Conservation (phyloP, 1,140 invertebrate genomes). For the Hesperophylax magnus region DNA sequence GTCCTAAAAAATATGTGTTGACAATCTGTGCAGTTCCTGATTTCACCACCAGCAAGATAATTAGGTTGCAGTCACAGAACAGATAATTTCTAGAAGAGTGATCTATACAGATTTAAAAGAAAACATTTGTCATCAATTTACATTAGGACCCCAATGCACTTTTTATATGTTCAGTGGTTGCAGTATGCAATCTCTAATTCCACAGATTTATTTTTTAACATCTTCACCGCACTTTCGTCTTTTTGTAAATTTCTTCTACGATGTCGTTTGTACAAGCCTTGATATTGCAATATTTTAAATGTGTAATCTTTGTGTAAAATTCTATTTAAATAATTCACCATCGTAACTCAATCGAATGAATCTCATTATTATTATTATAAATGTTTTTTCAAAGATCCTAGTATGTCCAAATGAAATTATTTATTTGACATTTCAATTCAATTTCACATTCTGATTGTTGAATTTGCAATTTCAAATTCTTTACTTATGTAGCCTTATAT, state of each 20-base stretch:
- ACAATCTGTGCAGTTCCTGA: too few species aligned
- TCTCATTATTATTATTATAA: slow-evolving; percentile 6
- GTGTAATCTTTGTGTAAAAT: slow-evolving; percentile 13
- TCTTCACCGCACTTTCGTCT: background rate
- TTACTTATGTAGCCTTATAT: slow-evolving; percentile 22
- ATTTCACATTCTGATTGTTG: slow-evolving; percentile 4
- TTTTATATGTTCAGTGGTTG: too few species aligned
- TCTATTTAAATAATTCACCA: background rate
- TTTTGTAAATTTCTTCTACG: background rate
- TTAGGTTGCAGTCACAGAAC: too few species aligned
- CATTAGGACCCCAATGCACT: too few species aligned
- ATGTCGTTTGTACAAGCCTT: slow-evolving; percentile 1
- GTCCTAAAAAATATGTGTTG: too few species aligned
- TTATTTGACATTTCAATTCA: slow-evolving; percentile 5
- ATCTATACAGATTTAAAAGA: too few species aligned
- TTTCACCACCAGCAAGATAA: too few species aligned
- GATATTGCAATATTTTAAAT: slow-evolving; percentile 25
- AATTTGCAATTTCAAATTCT: slow-evolving; percentile 16
- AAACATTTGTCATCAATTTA: too few species aligned
- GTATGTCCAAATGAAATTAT: slow-evolving; percentile 9
- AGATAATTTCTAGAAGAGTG: too few species aligned
- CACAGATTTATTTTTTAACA: background rate
- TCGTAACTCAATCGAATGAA: slow-evolving; percentile 2
- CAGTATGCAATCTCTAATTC: too few species aligned
- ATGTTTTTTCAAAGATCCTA: background rate